Percentiles rank a stretch among this genome's conserved stretches.
Evolutionary conservation across 2,888 invertebrate species (phyloP).

Genomic region (Acleris emargana): DNA sequence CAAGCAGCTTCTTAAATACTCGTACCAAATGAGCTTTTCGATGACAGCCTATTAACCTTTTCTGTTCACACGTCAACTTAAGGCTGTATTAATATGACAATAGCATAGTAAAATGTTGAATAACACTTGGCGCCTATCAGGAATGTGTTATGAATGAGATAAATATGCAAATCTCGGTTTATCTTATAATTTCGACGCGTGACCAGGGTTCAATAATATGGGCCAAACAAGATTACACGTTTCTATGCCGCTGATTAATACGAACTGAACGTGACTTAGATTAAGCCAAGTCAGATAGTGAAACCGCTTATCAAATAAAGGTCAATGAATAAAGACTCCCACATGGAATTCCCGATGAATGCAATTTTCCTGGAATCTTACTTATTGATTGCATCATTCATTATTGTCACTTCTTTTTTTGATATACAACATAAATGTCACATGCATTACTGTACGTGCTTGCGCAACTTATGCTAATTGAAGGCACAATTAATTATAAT

Average conservation of each 20-base stretch:
- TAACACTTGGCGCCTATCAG: constrained; percentile 22
- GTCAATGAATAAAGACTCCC: constrained; percentile 6
- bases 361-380: no score
- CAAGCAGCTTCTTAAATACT: no score
- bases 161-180: constrained; percentile 28
- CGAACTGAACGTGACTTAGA: constrained; percentile 21
- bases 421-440: no score
- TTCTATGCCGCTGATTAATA: constrained; percentile 19
- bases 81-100: neutral
- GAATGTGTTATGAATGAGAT: constrained; percentile 9
- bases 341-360: no score
- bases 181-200: constrained; percentile 13
- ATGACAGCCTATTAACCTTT: no score
- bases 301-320: constrained; percentile 17
- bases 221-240: constrained; percentile 15
- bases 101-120: neutral
- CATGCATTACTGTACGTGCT: no score
- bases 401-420: no score
- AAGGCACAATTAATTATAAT: no score
- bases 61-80: neutral
- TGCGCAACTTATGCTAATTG: no score
- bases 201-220: constrained; percentile 19
- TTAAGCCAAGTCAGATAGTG: constrained; percentile 2
- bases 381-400: neutral
- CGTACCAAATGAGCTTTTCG: no score